Evolutionary conservation across 2,113 vertebrate species (phyloP).

Genomic region (Microtus ochrogaster): DNA sequence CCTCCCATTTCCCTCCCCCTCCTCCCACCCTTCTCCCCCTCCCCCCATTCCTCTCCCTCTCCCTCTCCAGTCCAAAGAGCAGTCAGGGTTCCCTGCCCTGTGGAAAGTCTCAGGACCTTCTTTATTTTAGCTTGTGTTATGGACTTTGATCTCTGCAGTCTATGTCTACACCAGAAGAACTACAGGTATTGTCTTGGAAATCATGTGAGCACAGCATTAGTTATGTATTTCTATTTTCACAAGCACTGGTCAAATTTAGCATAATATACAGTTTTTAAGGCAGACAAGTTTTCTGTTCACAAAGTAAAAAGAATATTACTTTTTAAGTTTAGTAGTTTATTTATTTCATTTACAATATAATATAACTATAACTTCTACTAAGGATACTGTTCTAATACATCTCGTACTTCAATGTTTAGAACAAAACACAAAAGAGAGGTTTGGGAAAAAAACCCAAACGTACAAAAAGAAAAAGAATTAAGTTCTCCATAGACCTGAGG

Average conservation of each 20-base stretch:
- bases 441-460: not conserved
- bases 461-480: not conserved
- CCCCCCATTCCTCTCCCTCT: too few relatives aligned
- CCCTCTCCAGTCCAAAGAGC: too few relatives aligned
- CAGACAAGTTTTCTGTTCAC: conserved; percentile 43
- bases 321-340: conserved; percentile 47
- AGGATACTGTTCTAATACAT: not conserved
- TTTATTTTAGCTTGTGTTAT: not conserved
- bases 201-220: not conserved
- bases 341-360: conserved; percentile 27
- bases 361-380: conserved; percentile 1
- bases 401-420: conserved; percentile 37
- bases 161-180: not conserved
- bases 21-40: too few relatives aligned
- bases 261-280: not conserved
- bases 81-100: too few relatives aligned
- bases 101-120: not conserved
- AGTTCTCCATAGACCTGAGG: not conserved
- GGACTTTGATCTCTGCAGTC: not conserved
- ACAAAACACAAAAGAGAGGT: not conserved
- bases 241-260: not conserved
- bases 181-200: not conserved
- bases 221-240: conserved; percentile 32
- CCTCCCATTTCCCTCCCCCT: too few relatives aligned
- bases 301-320: conserved; percentile 38